These are phyloP conservation scores for Merodon equestris DNA, from an alignment of 2,888 invertebrate genomes.

Conservation along the genomic window DNA sequence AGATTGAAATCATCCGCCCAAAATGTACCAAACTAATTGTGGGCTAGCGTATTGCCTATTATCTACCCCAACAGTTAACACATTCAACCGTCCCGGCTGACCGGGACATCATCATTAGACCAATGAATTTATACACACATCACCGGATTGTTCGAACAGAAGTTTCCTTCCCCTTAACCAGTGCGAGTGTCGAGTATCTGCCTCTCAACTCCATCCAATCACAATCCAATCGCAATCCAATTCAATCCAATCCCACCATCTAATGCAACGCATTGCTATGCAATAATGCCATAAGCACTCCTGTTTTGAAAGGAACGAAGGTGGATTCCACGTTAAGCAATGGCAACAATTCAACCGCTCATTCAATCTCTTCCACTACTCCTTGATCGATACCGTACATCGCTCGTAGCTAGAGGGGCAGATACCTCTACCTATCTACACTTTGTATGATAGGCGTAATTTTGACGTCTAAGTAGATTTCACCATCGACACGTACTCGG, in stretches of 20 bases:
- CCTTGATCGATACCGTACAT: conserved; percentile 22
- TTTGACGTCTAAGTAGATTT: conserved; percentile 64
- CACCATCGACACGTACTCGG: conserved; percentile 49
- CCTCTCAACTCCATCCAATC: no score
- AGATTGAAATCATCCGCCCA: conserved; percentile 2
- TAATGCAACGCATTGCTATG: not conserved
- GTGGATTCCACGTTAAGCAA: conserved; percentile 1
- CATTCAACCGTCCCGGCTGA: conserved; percentile 8
- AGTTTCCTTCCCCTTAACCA: not conserved
- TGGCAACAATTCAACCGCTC: no score
- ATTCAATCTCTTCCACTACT: conserved; percentile 39
- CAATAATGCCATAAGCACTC: conserved; percentile 53
- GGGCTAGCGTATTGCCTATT: conserved; percentile 16
- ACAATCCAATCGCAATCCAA: no score
- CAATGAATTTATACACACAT: conserved; percentile 21
- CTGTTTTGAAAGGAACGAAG: conserved; percentile 3
- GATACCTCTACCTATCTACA: conserved; percentile 32
- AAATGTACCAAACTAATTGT: conserved; percentile 29
- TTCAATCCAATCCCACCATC: not conserved
- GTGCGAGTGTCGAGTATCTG: no score
- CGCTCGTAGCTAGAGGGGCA: conserved; percentile 28
- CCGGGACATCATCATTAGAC: conserved; percentile 19
- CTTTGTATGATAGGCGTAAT: conserved; percentile 59
- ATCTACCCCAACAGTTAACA: not conserved
- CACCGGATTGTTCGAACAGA: conserved; percentile 37